Conservation (phyloP, 2,888 invertebrate genomes). For the Nomada hirtipes region DNA sequence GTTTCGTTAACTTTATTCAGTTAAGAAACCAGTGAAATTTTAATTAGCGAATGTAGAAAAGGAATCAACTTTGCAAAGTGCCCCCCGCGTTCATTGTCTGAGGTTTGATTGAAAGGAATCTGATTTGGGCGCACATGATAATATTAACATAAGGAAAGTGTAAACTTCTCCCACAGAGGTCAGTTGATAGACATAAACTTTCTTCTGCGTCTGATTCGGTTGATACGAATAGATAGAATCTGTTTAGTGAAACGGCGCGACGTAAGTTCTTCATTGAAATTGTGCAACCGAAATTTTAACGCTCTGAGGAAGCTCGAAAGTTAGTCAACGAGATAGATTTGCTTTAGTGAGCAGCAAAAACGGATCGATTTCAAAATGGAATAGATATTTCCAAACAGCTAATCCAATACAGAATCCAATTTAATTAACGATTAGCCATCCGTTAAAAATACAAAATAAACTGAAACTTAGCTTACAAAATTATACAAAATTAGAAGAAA, state of each 20-base stretch:
- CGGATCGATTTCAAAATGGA: too few relatives aligned
- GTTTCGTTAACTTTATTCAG: too few relatives aligned
- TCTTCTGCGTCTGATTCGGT: background rate
- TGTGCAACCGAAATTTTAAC: slow-evolving; percentile 1
- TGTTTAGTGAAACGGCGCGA: background rate
- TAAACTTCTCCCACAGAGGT: background rate
- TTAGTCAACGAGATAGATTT: background rate
- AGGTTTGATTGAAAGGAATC: background rate
- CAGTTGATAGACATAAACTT: background rate
- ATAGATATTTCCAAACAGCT: too few relatives aligned
- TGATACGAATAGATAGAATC: background rate
- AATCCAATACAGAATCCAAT: too few relatives aligned
- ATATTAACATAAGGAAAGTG: background rate
- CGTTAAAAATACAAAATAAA: too few relatives aligned
- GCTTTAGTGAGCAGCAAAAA: too few relatives aligned
- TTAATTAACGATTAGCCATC: too few relatives aligned
- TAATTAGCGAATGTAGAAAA: background rate
- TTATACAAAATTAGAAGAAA: too few relatives aligned
- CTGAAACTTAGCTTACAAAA: too few relatives aligned
- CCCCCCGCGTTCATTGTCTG: background rate
- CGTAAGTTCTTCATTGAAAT: slow-evolving; percentile 1
- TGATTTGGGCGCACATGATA: background rate
- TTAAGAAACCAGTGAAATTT: too few relatives aligned
- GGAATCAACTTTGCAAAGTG: background rate
- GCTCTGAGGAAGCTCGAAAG: background rate